These are phyloP conservation scores for Oscheius sp. DNA, from an alignment of 1,140 invertebrate genomes.

Conservation along the genomic window DNA sequence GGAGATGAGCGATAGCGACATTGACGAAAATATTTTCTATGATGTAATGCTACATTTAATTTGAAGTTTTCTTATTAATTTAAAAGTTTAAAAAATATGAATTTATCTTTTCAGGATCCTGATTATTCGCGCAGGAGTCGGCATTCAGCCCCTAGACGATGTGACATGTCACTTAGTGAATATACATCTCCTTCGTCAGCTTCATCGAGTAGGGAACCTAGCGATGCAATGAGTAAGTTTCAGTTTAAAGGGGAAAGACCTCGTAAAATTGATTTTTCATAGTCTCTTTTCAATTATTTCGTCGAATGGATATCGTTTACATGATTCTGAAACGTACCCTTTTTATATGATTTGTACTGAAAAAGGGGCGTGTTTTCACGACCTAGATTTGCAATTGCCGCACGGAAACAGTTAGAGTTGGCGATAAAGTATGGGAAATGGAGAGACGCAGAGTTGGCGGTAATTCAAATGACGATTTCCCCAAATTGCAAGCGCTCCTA, in stretches of 20 bases:
- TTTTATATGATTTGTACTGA: too few species aligned
- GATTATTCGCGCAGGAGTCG: not conserved
- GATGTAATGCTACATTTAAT: slow-evolving; percentile 5
- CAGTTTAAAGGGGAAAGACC: too few species aligned
- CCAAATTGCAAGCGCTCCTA: too few species aligned
- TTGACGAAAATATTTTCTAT: slow-evolving; percentile 35
- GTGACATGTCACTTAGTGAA: slow-evolving; percentile 26
- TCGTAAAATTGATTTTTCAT: too few species aligned
- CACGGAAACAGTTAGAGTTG: too few species aligned
- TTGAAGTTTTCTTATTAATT: not conserved
- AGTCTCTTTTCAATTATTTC: too few species aligned
- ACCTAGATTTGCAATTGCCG: too few species aligned
- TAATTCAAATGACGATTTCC: too few species aligned
- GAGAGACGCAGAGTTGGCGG: too few species aligned
- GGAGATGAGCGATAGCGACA: slow-evolving; percentile 36
- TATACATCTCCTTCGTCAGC: slow-evolving; percentile 37
- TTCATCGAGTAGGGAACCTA: slow-evolving; percentile 25
- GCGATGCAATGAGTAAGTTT: slow-evolving; percentile 38
- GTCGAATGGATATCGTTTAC: too few species aligned
- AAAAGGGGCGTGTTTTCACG: not conserved
- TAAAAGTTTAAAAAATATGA: not conserved
- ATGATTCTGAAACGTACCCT: too few species aligned
- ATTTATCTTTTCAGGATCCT: not conserved
- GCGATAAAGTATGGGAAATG: too few species aligned
- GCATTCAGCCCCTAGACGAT: slow-evolving; percentile 1